Evolutionary conservation across 2,113 vertebrate genomes (phyloP).

Genomic region (Plestiodon gilberti): DNA sequence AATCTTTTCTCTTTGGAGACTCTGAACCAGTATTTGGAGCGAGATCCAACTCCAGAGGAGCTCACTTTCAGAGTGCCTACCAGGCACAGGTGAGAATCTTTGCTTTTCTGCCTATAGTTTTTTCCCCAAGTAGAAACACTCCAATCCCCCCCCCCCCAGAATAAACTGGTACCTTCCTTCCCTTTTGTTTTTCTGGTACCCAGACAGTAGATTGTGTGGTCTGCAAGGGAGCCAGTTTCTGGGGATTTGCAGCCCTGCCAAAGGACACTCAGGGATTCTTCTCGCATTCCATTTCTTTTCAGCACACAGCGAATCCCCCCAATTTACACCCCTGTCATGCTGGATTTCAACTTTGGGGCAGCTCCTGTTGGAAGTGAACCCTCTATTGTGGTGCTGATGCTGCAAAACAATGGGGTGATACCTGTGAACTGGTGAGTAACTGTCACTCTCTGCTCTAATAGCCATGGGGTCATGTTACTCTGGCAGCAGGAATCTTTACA

Average conservation of each 20-base stretch:
- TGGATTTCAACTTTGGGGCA: conserved; percentile 90
- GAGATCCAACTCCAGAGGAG: conserved; percentile 75
- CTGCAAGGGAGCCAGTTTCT: neutral
- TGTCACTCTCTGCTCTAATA: neutral
- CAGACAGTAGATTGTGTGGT: neutral
- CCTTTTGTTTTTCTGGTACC: neutral
- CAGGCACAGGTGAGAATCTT: conserved; percentile 81
- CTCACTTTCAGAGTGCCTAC: conserved; percentile 81
- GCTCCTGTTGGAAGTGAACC: conserved; percentile 80
- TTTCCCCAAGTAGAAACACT: neutral
- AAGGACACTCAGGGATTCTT: neutral
- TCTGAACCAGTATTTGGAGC: conserved; percentile 83
- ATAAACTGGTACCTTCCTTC: neutral
- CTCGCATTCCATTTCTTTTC: conserved; percentile 28
- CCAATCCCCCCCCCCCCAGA: neutral
- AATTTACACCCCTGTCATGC: conserved; percentile 76
- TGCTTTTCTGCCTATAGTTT: neutral
- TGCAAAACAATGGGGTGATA: conserved; percentile 84
- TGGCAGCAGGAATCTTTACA: neutral
- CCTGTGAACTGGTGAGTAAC: conserved; percentile 85
- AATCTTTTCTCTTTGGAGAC: conserved; percentile 85
- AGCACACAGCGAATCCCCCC: conserved; percentile 77
- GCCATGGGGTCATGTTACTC: neutral
- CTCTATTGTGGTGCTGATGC: conserved; percentile 78
- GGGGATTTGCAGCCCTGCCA: neutral